phyloP scores from a whole-genome alignment of 2,888 invertebrate genomes.

The Acheta domesticus region DNA sequence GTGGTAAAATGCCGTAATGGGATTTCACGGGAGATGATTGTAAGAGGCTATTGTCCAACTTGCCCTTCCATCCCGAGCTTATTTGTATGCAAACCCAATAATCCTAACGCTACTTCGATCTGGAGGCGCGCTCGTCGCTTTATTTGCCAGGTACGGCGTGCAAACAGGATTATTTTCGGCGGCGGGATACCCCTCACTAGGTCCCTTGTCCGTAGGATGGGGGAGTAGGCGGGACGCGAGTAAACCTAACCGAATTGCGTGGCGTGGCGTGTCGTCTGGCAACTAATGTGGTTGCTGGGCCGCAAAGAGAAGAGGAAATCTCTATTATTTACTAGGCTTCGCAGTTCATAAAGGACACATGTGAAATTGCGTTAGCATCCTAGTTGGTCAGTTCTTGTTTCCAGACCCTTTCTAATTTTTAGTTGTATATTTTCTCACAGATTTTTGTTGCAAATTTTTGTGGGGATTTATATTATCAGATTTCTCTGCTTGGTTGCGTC shows the following conservation, averaged over 20 bases:
- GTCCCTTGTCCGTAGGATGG: not conserved
- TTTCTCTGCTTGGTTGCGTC: too few species aligned
- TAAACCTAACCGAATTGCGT: not conserved
- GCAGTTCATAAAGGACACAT: too few species aligned
- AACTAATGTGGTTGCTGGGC: not conserved
- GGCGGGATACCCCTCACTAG: not conserved
- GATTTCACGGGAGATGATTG: constrained; percentile 5
- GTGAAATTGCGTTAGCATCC: too few species aligned
- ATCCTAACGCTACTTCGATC: constrained; percentile 18
- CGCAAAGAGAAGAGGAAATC: too few species aligned
- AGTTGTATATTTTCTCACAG: too few species aligned
- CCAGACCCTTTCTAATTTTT: too few species aligned
- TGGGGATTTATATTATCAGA: too few species aligned
- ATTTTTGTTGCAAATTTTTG: too few species aligned
- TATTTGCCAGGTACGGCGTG: constrained; percentile 10
- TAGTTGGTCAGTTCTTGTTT: too few species aligned
- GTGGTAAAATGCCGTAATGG: constrained; percentile 18
- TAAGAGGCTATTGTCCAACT: not conserved
- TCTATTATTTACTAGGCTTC: too few species aligned
- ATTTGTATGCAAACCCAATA: constrained; percentile 18
- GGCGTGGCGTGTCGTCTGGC: not conserved
- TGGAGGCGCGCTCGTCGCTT: not conserved
- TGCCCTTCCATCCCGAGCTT: not conserved
- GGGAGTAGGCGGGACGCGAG: not conserved
- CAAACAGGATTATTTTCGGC: not conserved